Percentiles rank a stretch among this genome's conserved stretches.
Evolutionary conservation across 1,140 invertebrate genomes (phyloP).

Genomic region (Odontomachus brunneus): DNA sequence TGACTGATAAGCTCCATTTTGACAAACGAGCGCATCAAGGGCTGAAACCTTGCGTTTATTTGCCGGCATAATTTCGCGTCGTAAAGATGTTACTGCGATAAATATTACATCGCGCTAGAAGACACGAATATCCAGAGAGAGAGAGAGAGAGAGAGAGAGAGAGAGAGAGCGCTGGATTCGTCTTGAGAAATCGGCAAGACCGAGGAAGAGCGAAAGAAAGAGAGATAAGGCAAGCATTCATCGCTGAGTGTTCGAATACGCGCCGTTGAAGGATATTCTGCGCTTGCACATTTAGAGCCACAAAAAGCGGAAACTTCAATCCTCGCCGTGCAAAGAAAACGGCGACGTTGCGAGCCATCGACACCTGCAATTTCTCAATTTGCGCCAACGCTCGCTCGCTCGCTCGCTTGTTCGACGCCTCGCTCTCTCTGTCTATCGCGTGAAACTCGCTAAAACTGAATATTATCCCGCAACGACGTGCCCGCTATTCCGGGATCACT

Average conservation of each 20-base stretch:
- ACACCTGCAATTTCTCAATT: constrained; percentile 23
- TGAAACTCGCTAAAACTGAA: neutral
- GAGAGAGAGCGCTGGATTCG: neutral
- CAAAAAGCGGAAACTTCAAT: constrained; percentile 14
- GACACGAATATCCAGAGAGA: neutral
- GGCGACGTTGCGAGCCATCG: neutral
- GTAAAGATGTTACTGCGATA: neutral
- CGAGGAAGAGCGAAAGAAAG: neutral
- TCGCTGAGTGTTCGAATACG: neutral
- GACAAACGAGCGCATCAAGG: constrained; percentile 9
- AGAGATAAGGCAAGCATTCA: neutral
- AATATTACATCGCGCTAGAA: constrained; percentile 1
- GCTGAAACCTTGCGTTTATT: neutral
- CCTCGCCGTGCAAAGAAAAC: neutral
- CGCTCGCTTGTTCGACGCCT: too few species aligned
- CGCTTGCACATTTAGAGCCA: neutral
- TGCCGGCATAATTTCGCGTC: neutral
- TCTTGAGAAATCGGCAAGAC: neutral
- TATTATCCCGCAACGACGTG: neutral
- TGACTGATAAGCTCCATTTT: neutral
- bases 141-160: neutral
- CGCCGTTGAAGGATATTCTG: neutral
- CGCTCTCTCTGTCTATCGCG: neutral
- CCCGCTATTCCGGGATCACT: neutral
- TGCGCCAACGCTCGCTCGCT: neutral